A percentile compares a stretch with the other conserved stretches of the same genome.
phyloP scores from a whole-genome alignment of 1,140 invertebrate genomes.

The Polypedilum vanderplanki region DNA sequence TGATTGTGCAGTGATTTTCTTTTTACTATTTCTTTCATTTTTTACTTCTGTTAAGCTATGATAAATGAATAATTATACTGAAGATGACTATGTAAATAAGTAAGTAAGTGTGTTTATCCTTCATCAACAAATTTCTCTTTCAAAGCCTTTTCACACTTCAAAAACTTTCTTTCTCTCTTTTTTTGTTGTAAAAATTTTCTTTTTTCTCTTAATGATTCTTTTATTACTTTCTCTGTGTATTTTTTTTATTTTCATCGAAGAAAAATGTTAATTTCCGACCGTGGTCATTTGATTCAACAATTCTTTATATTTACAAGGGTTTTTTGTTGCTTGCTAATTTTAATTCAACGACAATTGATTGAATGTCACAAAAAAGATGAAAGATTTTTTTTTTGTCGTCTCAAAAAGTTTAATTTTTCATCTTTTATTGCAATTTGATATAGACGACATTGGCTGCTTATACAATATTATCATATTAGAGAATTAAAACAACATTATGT shows the following conservation, averaged over 20 bases:
- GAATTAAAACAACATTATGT: neutral
- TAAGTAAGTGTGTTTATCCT: too few relatives aligned
- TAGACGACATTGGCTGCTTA: neutral
- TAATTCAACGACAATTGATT: too few relatives aligned
- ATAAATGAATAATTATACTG: too few relatives aligned
- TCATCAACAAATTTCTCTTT: too few relatives aligned
- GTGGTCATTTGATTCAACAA: slow-evolving; percentile 12
- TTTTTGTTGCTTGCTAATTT: neutral
- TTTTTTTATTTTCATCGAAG: too few relatives aligned
- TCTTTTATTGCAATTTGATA: neutral
- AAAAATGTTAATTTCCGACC: slow-evolving; percentile 13
- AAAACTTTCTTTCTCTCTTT: too few relatives aligned
- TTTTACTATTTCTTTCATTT: too few relatives aligned
- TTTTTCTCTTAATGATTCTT: neutral
- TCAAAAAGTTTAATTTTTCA: neutral
- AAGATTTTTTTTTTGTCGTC: neutral
- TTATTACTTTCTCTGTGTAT: neutral
- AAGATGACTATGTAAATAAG: too few relatives aligned
- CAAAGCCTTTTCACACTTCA: too few relatives aligned
- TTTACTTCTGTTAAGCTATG: too few relatives aligned
- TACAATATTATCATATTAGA: neutral
- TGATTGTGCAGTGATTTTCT: too few relatives aligned
- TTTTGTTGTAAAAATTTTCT: neutral
- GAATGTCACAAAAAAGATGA: neutral
- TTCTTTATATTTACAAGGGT: neutral